Conservation (phyloP, 2,797 vertebrate species). For the Amphiprion clarkii region DNA sequence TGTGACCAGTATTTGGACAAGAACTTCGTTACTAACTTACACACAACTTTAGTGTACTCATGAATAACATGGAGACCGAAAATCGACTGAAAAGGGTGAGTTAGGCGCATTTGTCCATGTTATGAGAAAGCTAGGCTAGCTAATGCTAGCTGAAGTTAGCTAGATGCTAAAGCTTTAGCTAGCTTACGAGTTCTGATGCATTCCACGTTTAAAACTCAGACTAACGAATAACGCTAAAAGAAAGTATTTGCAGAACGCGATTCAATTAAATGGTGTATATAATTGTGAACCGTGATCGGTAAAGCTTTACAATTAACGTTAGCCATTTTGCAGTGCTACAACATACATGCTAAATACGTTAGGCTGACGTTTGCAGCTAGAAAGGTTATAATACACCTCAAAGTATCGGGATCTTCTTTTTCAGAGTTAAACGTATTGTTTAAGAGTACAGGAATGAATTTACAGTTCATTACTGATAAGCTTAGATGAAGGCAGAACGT, state of each 20-base stretch:
- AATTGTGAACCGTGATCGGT: neutral
- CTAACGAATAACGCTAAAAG: rapidly evolving
- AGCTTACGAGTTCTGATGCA: too few species aligned
- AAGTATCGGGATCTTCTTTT: neutral
- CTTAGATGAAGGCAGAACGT: neutral
- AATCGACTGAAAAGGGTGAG: constrained; percentile 77
- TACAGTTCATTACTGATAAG: neutral
- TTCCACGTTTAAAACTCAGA: neutral
- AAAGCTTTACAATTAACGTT: neutral
- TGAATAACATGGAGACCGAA: constrained; percentile 82
- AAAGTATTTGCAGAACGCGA: rapidly evolving
- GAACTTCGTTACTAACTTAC: rapidly evolving
- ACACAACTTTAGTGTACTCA: too few species aligned
- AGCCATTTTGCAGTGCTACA: neutral
- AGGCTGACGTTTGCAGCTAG: neutral
- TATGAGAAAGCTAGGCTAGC: neutral
- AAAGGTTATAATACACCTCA: neutral
- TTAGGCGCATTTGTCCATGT: neutral
- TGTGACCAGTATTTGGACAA: rapidly evolving
- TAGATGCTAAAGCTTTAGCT: neutral
- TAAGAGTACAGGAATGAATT: rapidly evolving
- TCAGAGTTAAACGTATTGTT: neutral
- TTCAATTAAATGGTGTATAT: neutral
- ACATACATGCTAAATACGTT: neutral
- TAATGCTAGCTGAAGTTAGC: constrained; percentile 34